Percentiles rank a stretch among this genome's conserved stretches.
phyloP scores from a whole-genome alignment of 2,113 vertebrate species.

The Ophiodon elongatus region DNA sequence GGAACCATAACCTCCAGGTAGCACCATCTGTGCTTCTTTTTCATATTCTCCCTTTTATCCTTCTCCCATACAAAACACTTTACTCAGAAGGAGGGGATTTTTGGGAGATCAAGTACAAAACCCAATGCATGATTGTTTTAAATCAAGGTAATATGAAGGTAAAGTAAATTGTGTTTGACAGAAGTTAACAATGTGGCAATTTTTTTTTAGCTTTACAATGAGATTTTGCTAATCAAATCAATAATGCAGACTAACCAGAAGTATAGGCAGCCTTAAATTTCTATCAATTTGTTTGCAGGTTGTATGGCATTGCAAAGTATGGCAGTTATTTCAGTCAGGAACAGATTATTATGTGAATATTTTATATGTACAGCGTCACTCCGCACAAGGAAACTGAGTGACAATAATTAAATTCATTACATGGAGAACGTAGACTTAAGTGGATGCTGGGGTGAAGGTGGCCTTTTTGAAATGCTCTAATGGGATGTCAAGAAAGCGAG shows the following conservation, averaged over 20 bases:
- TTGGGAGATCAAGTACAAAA: not conserved
- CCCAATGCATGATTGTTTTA: not conserved
- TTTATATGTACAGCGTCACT: not conserved
- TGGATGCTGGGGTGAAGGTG: not conserved
- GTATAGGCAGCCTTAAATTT: not conserved
- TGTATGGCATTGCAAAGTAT: not conserved
- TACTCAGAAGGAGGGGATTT: no score
- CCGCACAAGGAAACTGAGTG: not conserved
- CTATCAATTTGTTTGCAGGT: not conserved
- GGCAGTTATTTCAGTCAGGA: not conserved
- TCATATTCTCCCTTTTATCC: not conserved
- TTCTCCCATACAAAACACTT: not conserved
- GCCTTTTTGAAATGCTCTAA: not conserved
- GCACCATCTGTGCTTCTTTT: slow-evolving; percentile 43
- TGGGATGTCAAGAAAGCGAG: not conserved
- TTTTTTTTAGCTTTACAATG: no score
- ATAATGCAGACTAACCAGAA: not conserved
- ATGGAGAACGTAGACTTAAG: not conserved
- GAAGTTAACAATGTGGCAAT: not conserved
- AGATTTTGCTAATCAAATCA: not conserved
- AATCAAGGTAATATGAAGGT: not conserved
- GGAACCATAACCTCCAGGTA: slow-evolving; percentile 11
- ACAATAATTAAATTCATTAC: not conserved
- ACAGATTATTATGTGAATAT: not conserved
- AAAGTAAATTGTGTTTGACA: not conserved